These are phyloP conservation scores for Ciconia boyciana DNA, from an alignment of 2,113 vertebrate species.

Conservation along the genomic window DNA sequence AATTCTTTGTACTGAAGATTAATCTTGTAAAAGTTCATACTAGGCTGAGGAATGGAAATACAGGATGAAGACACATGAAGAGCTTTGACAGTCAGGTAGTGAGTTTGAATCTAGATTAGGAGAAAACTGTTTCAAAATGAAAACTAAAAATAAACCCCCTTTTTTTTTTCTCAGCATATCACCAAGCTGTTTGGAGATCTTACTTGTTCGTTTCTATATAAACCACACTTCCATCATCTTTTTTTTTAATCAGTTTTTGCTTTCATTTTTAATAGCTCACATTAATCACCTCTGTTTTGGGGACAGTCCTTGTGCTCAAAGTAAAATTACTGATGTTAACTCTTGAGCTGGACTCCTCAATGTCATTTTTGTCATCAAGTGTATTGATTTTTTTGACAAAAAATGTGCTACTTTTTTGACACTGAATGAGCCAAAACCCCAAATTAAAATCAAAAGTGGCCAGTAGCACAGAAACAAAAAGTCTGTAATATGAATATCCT, in stretches of 20 bases:
- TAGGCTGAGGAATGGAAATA: not conserved
- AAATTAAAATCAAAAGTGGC: not conserved
- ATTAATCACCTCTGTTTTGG: not conserved
- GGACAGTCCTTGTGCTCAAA: not conserved
- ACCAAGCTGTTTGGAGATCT: not conserved
- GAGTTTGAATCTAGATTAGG: not conserved
- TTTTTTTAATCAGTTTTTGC: not conserved
- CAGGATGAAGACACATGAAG: not conserved
- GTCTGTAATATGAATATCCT: not conserved
- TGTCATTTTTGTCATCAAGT: not conserved
- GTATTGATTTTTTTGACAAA: not conserved
- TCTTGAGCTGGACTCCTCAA: not conserved
- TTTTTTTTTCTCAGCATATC: not conserved
- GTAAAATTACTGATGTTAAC: not conserved
- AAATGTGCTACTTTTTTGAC: not conserved
- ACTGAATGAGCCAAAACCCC: not conserved
- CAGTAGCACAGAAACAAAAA: not conserved
- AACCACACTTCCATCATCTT: fast-evolving
- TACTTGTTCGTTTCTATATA: not conserved
- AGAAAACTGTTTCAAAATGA: not conserved
- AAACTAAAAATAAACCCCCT: not conserved
- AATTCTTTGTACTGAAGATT: not conserved
- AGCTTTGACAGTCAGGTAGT: not conserved
- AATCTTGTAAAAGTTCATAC: not conserved
- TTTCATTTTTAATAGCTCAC: not conserved